Evolutionary conservation across 2,888 invertebrate genomes (phyloP).

Genomic region (Leptinotarsa peninsularis): DNA sequence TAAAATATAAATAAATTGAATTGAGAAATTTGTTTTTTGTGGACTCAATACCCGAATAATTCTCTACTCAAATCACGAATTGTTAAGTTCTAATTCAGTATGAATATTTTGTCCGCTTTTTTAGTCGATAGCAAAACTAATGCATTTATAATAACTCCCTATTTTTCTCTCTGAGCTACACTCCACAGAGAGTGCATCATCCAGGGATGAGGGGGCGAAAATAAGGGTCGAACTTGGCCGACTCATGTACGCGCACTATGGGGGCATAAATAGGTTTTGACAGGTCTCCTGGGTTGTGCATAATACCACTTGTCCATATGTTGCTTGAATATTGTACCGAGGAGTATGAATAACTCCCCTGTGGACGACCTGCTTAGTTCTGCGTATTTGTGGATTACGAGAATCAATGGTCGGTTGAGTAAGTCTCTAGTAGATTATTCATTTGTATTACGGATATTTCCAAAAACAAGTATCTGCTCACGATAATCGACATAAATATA

Average conservation of each 20-base stretch:
- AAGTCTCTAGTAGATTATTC: background rate
- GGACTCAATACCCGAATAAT: no score
- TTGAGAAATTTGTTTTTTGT: no score
- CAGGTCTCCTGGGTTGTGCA: slow-evolving; percentile 65
- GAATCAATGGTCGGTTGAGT: slow-evolving; percentile 32
- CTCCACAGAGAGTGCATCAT: slow-evolving; percentile 21
- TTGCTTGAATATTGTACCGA: slow-evolving; percentile 52
- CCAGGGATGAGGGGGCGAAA: slow-evolving; percentile 26
- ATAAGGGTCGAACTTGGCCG: slow-evolving; percentile 46
- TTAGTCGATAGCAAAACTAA: slow-evolving; percentile 7
- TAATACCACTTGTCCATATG: slow-evolving; percentile 68
- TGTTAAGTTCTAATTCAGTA: background rate
- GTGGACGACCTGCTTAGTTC: slow-evolving; percentile 46
- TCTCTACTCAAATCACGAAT: background rate
- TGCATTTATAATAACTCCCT: slow-evolving; percentile 18
- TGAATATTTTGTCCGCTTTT: background rate
- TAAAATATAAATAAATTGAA: no score
- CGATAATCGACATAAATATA: no score
- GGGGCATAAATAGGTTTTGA: slow-evolving; percentile 65
- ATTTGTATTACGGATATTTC: no score
- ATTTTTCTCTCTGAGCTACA: slow-evolving; percentile 10
- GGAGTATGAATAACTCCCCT: slow-evolving; percentile 45
- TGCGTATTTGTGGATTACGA: slow-evolving; percentile 17
- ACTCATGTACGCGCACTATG: slow-evolving; percentile 59
- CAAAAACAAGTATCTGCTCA: no score